A percentile compares a stretch with the other conserved stretches of the same genome.
phyloP scores from a whole-genome alignment of 2,888 invertebrate species.

The Aphidius colemani region DNA sequence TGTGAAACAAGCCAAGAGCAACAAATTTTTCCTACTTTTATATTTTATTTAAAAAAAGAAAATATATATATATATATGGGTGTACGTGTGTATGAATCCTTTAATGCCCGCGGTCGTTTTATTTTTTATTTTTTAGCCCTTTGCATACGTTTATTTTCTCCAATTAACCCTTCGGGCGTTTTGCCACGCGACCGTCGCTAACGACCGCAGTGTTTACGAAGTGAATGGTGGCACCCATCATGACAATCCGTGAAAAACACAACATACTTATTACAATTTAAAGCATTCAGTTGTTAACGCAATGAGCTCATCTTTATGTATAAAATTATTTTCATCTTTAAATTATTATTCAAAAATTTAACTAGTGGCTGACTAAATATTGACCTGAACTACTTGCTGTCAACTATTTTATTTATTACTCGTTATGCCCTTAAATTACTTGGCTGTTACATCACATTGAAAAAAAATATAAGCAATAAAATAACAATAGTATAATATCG shows the following conservation, averaged over 20 bases:
- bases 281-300: not conserved
- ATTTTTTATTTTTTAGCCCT: slow-evolving; percentile 17
- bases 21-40: too few species aligned
- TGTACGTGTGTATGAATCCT: slow-evolving; percentile 12
- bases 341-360: too few species aligned
- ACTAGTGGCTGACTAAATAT: too few species aligned
- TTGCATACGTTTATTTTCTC: slow-evolving; percentile 50
- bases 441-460: too few species aligned
- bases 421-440: too few species aligned
- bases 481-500: too few species aligned
- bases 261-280: not conserved
- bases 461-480: too few species aligned
- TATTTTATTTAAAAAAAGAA: not conserved
- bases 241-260: slow-evolving; percentile 28
- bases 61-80: not conserved
- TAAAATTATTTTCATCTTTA: too few species aligned
- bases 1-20: not conserved
- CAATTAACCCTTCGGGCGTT: slow-evolving; percentile 57
- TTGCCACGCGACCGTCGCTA: slow-evolving; percentile 52
- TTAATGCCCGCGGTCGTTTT: slow-evolving; percentile 27
- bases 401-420: too few species aligned
- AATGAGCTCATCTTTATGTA: too few species aligned
- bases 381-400: too few species aligned
- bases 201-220: slow-evolving; percentile 50
- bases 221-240: slow-evolving; percentile 26